phyloP scores from a whole-genome alignment of 2,113 vertebrate genomes.

The Oncorhynchus clarkii region DNA sequence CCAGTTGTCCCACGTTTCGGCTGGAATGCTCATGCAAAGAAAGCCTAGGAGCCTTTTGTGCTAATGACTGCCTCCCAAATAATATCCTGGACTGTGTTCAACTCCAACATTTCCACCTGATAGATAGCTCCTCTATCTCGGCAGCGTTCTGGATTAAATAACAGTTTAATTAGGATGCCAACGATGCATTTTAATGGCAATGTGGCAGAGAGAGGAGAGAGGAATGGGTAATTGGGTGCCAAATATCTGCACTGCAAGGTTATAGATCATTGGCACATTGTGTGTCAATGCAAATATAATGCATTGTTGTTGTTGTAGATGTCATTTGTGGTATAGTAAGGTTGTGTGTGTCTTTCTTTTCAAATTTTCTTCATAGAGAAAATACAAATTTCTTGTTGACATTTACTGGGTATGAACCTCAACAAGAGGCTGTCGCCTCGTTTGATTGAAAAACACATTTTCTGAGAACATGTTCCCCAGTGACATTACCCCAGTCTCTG shows the following conservation, averaged over 20 bases:
- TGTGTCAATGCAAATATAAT: too few relatives aligned
- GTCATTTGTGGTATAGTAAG: too few relatives aligned
- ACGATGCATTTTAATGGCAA: constrained; percentile 1
- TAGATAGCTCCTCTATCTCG: neutral
- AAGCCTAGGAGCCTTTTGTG: constrained; percentile 1
- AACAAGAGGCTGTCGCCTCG: too few relatives aligned
- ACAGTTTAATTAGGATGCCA: constrained; percentile 1
- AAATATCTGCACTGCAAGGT: neutral
- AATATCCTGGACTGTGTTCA: constrained; percentile 14
- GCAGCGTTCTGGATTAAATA: neutral
- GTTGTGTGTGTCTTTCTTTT: too few relatives aligned
- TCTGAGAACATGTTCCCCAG: too few relatives aligned
- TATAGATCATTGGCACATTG: neutral
- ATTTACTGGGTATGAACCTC: too few relatives aligned
- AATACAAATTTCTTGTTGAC: too few relatives aligned
- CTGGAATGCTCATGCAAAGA: neutral
- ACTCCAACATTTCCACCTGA: constrained; percentile 10
- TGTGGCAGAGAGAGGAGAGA: neutral
- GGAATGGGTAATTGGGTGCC: constrained; percentile 7
- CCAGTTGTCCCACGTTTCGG: neutral
- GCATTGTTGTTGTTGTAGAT: too few relatives aligned
- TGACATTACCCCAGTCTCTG: neutral
- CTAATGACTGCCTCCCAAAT: constrained; percentile 9
- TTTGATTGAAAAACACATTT: too few relatives aligned
- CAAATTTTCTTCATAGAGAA: neutral